Conservation (phyloP, 1,140 invertebrate species). For the Zaprionus tsacasi region DNA sequence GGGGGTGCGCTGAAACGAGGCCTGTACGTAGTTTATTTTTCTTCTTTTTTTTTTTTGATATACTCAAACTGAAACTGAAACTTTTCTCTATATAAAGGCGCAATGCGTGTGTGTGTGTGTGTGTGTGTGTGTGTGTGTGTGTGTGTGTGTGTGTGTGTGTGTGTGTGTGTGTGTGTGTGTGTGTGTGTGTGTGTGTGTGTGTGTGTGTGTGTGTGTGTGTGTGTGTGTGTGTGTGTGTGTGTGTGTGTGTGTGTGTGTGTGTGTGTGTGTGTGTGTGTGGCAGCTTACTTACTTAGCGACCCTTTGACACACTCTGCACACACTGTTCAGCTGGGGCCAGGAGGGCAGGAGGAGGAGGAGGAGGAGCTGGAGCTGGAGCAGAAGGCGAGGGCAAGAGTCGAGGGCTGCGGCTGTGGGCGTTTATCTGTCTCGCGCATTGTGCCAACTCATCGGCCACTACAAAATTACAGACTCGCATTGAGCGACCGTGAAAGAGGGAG, state of each 20-base stretch:
- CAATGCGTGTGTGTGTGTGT: not conserved
- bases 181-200: conserved; percentile 34
- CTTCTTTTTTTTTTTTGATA: conserved; percentile 39
- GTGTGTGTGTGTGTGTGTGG: conserved; percentile 36
- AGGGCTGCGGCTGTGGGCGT: conserved; percentile 26
- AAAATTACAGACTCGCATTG: conserved; percentile 24
- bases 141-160: conserved; percentile 32
- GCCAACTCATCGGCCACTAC: conserved; percentile 68
- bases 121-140: no score
- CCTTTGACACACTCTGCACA: conserved; percentile 63
- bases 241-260: not conserved
- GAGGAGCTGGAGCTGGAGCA: not conserved
- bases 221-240: not conserved
- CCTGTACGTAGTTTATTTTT: conserved; percentile 38
- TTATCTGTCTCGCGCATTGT: conserved; percentile 70
- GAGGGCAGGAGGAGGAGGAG: not conserved
- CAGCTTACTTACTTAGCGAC: conserved; percentile 68
- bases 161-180: conserved; percentile 34
- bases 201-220: conserved; percentile 3
- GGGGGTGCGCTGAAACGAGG: not conserved
- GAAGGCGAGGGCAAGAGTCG: not conserved
- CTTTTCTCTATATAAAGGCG: conserved; percentile 38
- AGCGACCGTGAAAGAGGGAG: not conserved
- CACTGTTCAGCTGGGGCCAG: conserved; percentile 8
- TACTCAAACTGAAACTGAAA: conserved; percentile 61